Base-by-base conservation (phyloP, 92 coral and sea anemone genomes). In the Palythoa grandis region DNA sequence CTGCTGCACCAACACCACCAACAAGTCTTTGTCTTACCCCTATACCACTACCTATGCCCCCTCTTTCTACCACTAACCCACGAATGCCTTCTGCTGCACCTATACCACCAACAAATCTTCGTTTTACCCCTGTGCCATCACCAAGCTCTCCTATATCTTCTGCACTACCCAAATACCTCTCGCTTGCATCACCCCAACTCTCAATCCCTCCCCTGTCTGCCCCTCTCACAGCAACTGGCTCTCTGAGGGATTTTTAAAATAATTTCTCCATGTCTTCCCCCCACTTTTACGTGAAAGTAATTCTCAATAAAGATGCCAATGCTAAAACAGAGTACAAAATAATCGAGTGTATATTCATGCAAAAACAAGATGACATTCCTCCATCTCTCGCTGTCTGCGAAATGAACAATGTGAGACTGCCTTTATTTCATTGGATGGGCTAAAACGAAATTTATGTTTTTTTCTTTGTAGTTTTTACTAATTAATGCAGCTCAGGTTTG, bases 1-100 rank as follows among this genome's bases (percentile, higher is more conserved):
- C 66, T 60, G 66, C 66, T 29, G 66, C 66, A 60, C n/a, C 66
- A 12, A 60, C 66, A 60, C 66, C 66, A 60, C 66, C 66, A 60
- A 60, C 11, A 52, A 52, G 66, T 60, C 6, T 60, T 60, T n/a
- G 24, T 60, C 66, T 60, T 7, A 60, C 66, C 20, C 66, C 66
- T 7, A 2, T 16, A 60, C 66, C 66, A 60, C 22, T n/a, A 16
- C 66, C 66, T 60, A 60, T n/a, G 66, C 22, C 66, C 22, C 66
- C 66, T 60, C 66, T 60, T 60, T 19, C 66, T 60, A 60, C 66
- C 6, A 22, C 20, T 16, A 60, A 60, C 24, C 66, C 22, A n/a
- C 66, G 66, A 60, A 16, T 60, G 66, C 20, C 20, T 29, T 29
- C 35, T 29, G 35, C 35, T 29, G 35, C 35, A 29, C 35, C 35